Evolutionary conservation across 2,113 vertebrate genomes (phyloP).

Genomic region (Myocastor coypus): DNA sequence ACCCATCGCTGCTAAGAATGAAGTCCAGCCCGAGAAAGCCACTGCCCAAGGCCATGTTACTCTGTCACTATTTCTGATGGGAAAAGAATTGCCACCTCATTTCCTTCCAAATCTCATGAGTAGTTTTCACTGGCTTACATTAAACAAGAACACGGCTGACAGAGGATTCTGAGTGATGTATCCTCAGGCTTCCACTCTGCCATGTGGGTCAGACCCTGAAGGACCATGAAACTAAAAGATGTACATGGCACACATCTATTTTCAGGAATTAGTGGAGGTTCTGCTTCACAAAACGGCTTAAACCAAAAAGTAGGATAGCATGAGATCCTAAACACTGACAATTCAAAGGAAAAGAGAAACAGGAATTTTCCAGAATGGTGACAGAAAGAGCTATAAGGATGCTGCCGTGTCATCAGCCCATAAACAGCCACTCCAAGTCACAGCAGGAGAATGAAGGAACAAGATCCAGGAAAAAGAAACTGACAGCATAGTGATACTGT

Average conservation of each 20-base stretch:
- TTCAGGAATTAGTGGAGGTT: conserved; percentile 11
- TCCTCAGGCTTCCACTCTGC: not conserved
- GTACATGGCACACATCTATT: not conserved
- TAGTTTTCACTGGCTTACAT: not conserved
- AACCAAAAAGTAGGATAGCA: not conserved
- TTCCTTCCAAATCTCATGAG: not conserved
- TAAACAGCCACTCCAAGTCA: not conserved
- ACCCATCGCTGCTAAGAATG: not conserved
- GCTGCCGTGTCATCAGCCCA: not conserved
- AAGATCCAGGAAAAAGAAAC: conserved; percentile 6
- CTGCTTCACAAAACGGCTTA: conserved; percentile 1
- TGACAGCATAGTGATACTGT: not conserved
- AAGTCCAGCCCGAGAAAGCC: not conserved
- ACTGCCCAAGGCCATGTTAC: not conserved
- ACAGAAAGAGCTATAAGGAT: not conserved
- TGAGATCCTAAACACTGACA: not conserved
- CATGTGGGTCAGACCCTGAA: not conserved
- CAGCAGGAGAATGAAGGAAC: not conserved
- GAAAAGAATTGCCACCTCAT: not conserved
- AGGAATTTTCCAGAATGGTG: conserved; percentile 3
- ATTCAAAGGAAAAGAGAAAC: not conserved
- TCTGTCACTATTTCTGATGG: not conserved
- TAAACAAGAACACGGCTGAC: not conserved
- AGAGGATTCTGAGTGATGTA: not conserved
- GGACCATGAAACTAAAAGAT: not conserved